These are phyloP conservation scores for Rhinophrynus dorsalis DNA, from an alignment of 2,797 vertebrate genomes.

Conservation along the genomic window DNA sequence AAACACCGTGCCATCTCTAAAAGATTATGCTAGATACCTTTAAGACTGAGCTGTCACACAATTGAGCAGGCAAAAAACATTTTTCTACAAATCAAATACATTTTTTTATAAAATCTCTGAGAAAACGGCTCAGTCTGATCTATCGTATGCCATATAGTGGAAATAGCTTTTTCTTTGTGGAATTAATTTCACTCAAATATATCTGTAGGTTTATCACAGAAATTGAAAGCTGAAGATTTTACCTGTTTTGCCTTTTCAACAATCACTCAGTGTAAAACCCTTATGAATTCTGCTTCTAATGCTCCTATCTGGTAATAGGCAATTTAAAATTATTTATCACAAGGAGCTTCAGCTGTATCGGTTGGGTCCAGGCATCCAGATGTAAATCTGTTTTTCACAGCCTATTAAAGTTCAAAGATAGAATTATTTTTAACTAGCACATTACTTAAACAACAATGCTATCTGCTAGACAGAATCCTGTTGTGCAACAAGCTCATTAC, in stretches of 20 bases:
- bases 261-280: constrained; percentile 43
- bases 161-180: constrained; percentile 45
- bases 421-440: constrained; percentile 46
- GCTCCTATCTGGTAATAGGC: constrained; percentile 47
- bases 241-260: constrained; percentile 11
- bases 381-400: constrained; percentile 47
- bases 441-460: constrained; percentile 49
- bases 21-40: constrained; percentile 15
- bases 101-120: constrained; percentile 24
- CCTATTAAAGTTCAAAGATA: constrained; percentile 46
- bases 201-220: constrained; percentile 44
- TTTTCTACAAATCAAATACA: constrained; percentile 41
- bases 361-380: constrained; percentile 44
- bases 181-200: constrained; percentile 41
- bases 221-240: constrained; percentile 44
- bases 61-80: constrained; percentile 23
- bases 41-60: constrained; percentile 20
- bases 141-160: constrained; percentile 22
- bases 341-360: constrained; percentile 33
- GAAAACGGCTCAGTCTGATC: constrained; percentile 32
- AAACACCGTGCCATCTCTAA: constrained; percentile 13
- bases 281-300: constrained; percentile 41
- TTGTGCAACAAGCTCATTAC: constrained; percentile 46
- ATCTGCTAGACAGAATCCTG: constrained; percentile 39
- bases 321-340: constrained; percentile 48